Conservation (phyloP, 1,140 invertebrate genomes). For the Scaptomyza montana region DNA sequence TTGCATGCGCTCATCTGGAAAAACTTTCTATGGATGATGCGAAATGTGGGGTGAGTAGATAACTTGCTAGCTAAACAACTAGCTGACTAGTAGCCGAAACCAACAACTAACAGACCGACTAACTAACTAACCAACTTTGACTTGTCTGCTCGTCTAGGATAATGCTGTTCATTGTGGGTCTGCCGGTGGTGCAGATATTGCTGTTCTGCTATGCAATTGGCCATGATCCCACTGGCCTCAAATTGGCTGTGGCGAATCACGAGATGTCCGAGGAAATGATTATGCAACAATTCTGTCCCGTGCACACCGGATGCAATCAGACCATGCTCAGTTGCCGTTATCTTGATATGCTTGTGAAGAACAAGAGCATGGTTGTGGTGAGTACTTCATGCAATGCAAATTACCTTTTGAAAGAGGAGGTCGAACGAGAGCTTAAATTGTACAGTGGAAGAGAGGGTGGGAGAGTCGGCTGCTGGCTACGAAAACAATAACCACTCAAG, state of each 20-base stretch:
- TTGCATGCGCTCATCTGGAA: conserved; percentile 95
- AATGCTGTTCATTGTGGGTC: conserved; percentile 94
- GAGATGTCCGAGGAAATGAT: conserved; percentile 88
- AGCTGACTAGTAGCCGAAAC: background rate
- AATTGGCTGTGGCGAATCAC: conserved; percentile 93
- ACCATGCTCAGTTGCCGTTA: conserved; percentile 90
- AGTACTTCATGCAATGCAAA: conserved; percentile 80
- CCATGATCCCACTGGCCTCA: conserved; percentile 92
- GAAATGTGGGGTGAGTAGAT: conserved; percentile 92
- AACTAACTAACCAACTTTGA: conserved; percentile 11
- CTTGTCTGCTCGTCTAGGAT: conserved; percentile 85
- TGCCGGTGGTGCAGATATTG: conserved; percentile 96
- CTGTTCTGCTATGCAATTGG: conserved; percentile 98
- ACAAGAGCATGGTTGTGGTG: conserved; percentile 86
- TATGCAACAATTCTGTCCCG: conserved; percentile 84
- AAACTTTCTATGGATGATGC: conserved; percentile 95
- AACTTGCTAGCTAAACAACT: no score
- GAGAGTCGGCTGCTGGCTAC: conserved; percentile 20
- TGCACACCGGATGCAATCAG: conserved; percentile 87
- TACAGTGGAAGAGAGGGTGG: conserved; percentile 18
- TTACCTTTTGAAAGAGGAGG: conserved; percentile 44
- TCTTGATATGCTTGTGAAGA: conserved; percentile 87
- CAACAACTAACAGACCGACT: conserved; percentile 7
- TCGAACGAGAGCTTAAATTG: conserved; percentile 51
- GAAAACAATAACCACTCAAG: conserved; percentile 74